A percentile compares a stretch with the other conserved stretches of the same genome.
These are phyloP conservation scores for Dilophus febrilis DNA, from an alignment of 2,888 invertebrate species.

Conservation along the genomic window DNA sequence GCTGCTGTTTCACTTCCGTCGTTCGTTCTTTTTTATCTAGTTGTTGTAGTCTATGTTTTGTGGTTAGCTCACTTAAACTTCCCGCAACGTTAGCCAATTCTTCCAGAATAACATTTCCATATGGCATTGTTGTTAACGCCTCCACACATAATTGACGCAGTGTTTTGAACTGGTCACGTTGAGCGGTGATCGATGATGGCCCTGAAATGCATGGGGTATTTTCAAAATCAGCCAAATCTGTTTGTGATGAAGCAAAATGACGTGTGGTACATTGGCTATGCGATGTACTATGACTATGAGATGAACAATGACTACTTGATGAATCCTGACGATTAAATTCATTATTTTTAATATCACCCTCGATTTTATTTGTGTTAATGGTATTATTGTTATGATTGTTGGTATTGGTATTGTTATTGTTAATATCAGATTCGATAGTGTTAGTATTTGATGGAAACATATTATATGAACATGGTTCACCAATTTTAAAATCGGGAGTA, in stretches of 20 bases:
- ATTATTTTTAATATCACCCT: constrained; percentile 5
- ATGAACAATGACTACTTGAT: constrained; percentile 43
- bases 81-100: constrained; percentile 48
- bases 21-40: background rate
- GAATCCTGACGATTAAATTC: constrained; percentile 36
- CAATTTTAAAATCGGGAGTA: constrained; percentile 8
- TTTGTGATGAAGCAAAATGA: constrained; percentile 40
- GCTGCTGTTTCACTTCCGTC: constrained; percentile 11
- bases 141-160: constrained; percentile 48
- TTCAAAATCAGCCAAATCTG: constrained; percentile 39
- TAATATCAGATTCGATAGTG: background rate
- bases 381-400: constrained; percentile 22
- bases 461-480: constrained; percentile 10
- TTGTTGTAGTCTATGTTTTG: constrained; percentile 5
- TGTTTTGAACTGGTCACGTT: constrained; percentile 28
- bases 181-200: constrained; percentile 5
- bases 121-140: constrained; percentile 47
- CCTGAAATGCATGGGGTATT: constrained; percentile 26
- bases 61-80: constrained; percentile 17
- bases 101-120: constrained; percentile 48
- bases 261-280: constrained; percentile 53
- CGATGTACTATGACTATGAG: constrained; percentile 34
- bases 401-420: constrained; percentile 24
- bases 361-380: constrained; percentile 8
- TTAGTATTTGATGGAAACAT: constrained; percentile 6